Percentiles rank a stretch among this genome's conserved stretches.
Conservation (phyloP, 2,888 invertebrate genomes). For the Tetramorium bicarinatum region DNA sequence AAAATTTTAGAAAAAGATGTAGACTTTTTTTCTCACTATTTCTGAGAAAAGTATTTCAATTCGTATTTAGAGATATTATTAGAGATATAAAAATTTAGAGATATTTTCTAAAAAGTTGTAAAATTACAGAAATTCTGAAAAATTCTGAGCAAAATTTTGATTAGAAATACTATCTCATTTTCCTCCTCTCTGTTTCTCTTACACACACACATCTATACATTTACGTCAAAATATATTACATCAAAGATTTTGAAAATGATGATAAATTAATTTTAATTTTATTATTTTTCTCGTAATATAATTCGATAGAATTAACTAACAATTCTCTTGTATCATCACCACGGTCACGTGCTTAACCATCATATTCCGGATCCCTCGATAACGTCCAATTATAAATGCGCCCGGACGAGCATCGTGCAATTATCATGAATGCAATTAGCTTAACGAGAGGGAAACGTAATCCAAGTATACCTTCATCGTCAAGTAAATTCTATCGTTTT, state of each 20-base stretch:
- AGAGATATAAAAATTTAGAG: too few species aligned
- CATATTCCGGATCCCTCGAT: slow-evolving; percentile 29
- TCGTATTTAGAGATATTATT: too few species aligned
- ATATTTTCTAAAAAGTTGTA: too few species aligned
- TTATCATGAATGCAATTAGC: slow-evolving; percentile 56
- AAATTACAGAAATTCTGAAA: too few species aligned
- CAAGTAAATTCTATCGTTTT: slow-evolving; percentile 16
- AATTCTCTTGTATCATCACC: background rate
- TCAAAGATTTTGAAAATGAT: background rate
- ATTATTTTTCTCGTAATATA: background rate
- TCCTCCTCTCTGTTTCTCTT: too few species aligned
- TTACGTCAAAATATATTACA: too few species aligned
- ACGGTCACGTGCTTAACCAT: slow-evolving; percentile 35
- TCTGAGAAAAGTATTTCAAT: too few species aligned
- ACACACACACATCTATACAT: too few species aligned
- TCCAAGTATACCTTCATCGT: slow-evolving; percentile 26
- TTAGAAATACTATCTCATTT: too few species aligned
- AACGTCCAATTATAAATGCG: slow-evolving; percentile 46
- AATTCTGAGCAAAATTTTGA: too few species aligned
- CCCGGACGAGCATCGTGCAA: slow-evolving; percentile 39
- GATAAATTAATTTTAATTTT: background rate
- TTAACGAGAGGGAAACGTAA: slow-evolving; percentile 53
- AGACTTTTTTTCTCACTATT: too few species aligned
- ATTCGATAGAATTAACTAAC: background rate
- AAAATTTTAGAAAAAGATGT: too few species aligned